Base-by-base conservation (phyloP, 2,113 vertebrate genomes). In the Syngnathoides biaculeatus region DNA sequence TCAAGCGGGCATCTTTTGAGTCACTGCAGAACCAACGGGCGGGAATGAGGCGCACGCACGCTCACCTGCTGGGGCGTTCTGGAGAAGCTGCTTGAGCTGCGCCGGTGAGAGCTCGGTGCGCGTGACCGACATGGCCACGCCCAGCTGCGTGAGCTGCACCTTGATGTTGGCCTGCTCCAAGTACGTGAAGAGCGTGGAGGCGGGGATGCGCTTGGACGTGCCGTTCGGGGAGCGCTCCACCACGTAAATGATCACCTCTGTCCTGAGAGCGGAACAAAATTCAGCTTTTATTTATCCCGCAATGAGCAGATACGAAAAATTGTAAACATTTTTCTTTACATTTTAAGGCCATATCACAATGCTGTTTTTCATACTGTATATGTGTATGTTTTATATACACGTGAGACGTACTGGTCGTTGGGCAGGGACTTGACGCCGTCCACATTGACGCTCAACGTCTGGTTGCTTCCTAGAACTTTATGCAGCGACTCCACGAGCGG, bases 401-500 rank as follows among this genome's bases (percentile, higher is more conserved):
- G 1, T 15, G 39, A 39, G 42, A 92, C 97, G 72, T 91, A 99
- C 97, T 98, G 96, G 84, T 99, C 96, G 76, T 93, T 95, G 0
- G 96, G 94, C 79, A 98, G 81, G 0, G 94, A 92, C 91, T 93
- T 97, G 73, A 98, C 94, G 3, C 95, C 96, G 60, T 99, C 97
- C 0, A 99, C 93, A 0, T 98, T 99, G 75, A 98, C 94, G 11
- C 88, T 85, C 17, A 98, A 93, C 1, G 93, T 95, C 86, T 94
- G 96, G 79, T 94, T 93, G 85, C 90, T 94, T 78, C 95, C 96
- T 71, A 99, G 78, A 65, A 98, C 69, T 87, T 96, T 99, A 84
- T 98, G 96, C n/a, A 99, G 77, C 0, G 95, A 94, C 87, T 99
- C 97, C 3, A 99, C 96, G 0, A 99, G 91, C 1, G 95, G 95